Percentiles rank a stretch among this genome's conserved stretches.
Conservation (phyloP, 2,888 invertebrate species). For the Drosophila merina region DNA sequence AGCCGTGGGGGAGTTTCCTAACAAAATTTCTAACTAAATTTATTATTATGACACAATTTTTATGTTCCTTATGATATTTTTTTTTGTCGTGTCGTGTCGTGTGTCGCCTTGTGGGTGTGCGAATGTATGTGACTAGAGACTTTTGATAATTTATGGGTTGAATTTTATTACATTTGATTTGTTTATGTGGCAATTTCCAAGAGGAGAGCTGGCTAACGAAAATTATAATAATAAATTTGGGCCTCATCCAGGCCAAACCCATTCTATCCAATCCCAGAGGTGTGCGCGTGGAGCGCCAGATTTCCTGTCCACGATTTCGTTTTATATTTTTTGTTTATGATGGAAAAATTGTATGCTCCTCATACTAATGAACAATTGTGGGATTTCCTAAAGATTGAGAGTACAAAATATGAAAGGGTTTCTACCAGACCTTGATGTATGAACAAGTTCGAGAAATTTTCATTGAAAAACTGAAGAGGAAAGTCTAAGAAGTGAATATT, state of each 20-base stretch:
- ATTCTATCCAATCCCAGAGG: conserved; percentile 18
- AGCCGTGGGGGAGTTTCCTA: conserved; percentile 44
- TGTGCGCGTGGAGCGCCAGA: conserved; percentile 72
- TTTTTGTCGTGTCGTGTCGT: conserved; percentile 46
- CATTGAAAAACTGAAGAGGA: neutral
- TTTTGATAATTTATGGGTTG: conserved; percentile 70
- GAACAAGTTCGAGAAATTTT: neutral
- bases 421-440: conserved; percentile 1
- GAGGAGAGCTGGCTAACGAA: conserved; percentile 17
- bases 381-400: conserved; percentile 29
- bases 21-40: conserved; percentile 57
- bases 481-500: neutral
- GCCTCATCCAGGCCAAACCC: conserved; percentile 22
- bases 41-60: conserved; percentile 76
- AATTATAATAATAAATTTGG: conserved; percentile 33
- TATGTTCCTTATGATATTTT: conserved; percentile 48
- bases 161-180: conserved; percentile 70
- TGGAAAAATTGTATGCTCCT: conserved; percentile 48
- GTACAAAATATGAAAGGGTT: neutral
- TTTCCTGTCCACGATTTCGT: conserved; percentile 66
- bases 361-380: conserved; percentile 59
- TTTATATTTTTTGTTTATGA: conserved; percentile 49
- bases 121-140: conserved; percentile 9
- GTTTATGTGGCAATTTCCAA: conserved; percentile 61
- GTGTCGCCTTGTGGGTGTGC: conserved; percentile 17